Percentiles rank a stretch among this genome's conserved stretches.
These are phyloP conservation scores for Germaria angustata DNA, from an alignment of 2,888 invertebrate species.

Conservation along the genomic window DNA sequence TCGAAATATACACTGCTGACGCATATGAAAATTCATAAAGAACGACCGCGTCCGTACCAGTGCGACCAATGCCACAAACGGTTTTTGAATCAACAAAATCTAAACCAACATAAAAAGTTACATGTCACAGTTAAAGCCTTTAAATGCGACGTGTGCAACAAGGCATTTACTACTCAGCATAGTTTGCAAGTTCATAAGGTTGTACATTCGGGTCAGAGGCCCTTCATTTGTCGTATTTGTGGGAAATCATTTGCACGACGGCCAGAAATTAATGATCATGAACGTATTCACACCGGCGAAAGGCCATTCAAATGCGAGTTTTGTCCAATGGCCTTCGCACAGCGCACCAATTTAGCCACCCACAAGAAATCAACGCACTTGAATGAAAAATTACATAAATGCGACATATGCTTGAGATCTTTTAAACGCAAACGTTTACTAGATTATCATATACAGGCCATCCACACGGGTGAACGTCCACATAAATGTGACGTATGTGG, in stretches of 20 bases:
- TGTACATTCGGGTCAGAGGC: slow-evolving; percentile 88
- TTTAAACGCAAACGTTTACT: slow-evolving; percentile 86
- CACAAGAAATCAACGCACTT: slow-evolving; percentile 90
- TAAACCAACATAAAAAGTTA: slow-evolving; percentile 87
- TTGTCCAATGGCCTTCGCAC: slow-evolving; percentile 89
- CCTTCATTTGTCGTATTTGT: slow-evolving; percentile 86
- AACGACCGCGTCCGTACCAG: slow-evolving; percentile 85
- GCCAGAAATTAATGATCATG: slow-evolving; percentile 90
- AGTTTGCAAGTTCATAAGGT: slow-evolving; percentile 89
- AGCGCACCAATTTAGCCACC: slow-evolving; percentile 89
- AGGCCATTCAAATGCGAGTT: slow-evolving; percentile 89
- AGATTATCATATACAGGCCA: slow-evolving; percentile 90
- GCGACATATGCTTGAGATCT: slow-evolving; percentile 86
- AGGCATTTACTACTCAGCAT: slow-evolving; percentile 88
- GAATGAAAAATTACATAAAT: slow-evolving; percentile 85
- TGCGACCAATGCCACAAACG: slow-evolving; percentile 86
- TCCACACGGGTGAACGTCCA: slow-evolving; percentile 90
- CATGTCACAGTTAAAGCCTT: slow-evolving; percentile 84
- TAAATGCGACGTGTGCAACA: slow-evolving; percentile 80
- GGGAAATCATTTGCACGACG: slow-evolving; percentile 87
- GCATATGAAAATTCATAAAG: slow-evolving; percentile 87
- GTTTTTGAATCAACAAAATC: slow-evolving; percentile 88
- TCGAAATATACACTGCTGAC: slow-evolving; percentile 89
- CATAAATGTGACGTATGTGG: slow-evolving; percentile 86
- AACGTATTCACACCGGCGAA: slow-evolving; percentile 89